Percentiles rank a stretch among this genome's conserved stretches.
phyloP scores from a whole-genome alignment of 2,113 vertebrate genomes.

The Bostrychus sinensis region DNA sequence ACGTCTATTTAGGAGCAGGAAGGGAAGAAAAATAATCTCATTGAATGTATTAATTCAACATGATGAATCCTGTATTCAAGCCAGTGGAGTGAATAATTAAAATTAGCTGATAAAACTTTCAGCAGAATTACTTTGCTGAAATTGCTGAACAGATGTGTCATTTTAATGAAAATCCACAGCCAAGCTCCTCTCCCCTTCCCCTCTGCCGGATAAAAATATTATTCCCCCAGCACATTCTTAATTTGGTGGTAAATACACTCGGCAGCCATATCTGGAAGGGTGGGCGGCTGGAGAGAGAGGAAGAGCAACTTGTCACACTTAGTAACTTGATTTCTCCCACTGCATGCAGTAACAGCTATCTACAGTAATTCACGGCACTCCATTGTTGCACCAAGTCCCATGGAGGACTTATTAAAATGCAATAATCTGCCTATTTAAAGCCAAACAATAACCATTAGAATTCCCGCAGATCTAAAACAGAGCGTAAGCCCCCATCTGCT shows the following conservation, averaged over 20 bases:
- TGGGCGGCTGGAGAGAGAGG: constrained; percentile 72
- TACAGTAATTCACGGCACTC: constrained; percentile 97
- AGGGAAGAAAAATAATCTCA: constrained; percentile 84
- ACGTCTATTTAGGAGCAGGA: constrained; percentile 62
- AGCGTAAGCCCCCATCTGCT: constrained; percentile 98
- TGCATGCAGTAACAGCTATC: constrained; percentile 97
- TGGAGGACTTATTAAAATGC: constrained; percentile 99
- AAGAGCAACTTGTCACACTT: constrained; percentile 99
- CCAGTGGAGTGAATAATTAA: constrained; percentile 99
- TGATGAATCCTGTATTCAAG: constrained; percentile 99
- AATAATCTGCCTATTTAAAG: constrained; percentile 99
- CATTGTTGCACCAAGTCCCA: constrained; percentile 98
- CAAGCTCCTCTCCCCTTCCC: constrained; percentile 89
- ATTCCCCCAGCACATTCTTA: constrained; percentile 98
- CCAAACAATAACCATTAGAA: constrained; percentile 99
- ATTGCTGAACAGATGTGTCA: constrained; percentile 99
- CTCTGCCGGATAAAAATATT: constrained; percentile 98
- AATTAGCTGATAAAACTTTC: constrained; percentile 99
- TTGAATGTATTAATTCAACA: constrained; percentile 99
- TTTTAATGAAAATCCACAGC: constrained; percentile 99
- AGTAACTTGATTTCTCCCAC: constrained; percentile 98
- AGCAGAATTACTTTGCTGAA: constrained; percentile 99
- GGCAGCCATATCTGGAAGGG: constrained; percentile 90
- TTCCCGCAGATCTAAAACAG: constrained; percentile 98
- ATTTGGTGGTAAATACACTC: constrained; percentile 99